Evolutionary conservation across 2,113 vertebrate genomes (phyloP), one percentile per base, ranked within the genome.

Genomic region (Engraulis encrasicolus): DNA sequence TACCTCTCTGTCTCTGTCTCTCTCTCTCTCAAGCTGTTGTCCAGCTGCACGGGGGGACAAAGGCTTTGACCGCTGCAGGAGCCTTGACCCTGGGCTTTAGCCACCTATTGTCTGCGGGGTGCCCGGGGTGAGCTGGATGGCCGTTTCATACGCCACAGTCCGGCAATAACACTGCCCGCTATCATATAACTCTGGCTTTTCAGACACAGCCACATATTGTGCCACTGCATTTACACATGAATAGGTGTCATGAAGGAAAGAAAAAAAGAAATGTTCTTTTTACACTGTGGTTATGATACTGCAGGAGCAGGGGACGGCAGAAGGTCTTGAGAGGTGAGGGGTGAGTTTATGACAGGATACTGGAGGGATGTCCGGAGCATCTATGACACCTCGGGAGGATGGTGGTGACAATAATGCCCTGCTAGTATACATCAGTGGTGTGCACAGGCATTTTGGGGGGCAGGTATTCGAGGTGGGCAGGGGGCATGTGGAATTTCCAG

Each of bases 211-310:
- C 66, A 74, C 31, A 74, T 15, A 34, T 74, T 36, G 66, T 74
- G 66, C 17, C 12, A 12, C 6, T 12, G 84, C 81, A 89, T 89
- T 89, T 88, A 85, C 88, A 89, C 84, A 85, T 90, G 86, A 87
- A 89, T 88, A 88, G 83, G 80, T 37, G 74, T 45, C 40, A 45
- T 45, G 40, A 9, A 45, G 40, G 9, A 45, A 45, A 45, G 9
- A 45, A 45, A 45, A 45, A 9, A 45, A 9, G 3, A 45, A 45
- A 3, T 45, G 40, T 45, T 45, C 9, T 45, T 45, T 45, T 45
- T 45, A 45, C 40, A 45, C 40, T 45, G 3, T 45, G 9, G 40
- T 45, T 45, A 45, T 45, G 40, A 45, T 45, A 45, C 40, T 9
- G 40, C 40, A 9, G 9, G 40, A 9, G 40, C 40, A 45, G 4